Base-by-base conservation (phyloP, 1,140 invertebrate genomes). In the Drosophila nikananu region DNA sequence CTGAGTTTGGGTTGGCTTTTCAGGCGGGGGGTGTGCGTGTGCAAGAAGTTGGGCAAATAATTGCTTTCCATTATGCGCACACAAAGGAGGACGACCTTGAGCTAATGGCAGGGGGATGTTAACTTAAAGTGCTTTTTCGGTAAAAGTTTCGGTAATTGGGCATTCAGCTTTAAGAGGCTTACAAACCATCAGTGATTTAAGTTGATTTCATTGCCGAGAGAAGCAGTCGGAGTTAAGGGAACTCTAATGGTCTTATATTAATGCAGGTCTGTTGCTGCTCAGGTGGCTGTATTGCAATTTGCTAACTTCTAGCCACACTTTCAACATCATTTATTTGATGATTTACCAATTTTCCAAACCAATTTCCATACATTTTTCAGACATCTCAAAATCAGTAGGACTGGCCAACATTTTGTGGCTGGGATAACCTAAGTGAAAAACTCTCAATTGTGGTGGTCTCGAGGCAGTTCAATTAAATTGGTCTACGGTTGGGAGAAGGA, bases 61-160 rank as follows among this genome's bases (percentile, higher is more conserved):
- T 72, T 75, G 81, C 42, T 72, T 64, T 84, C 81, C 83, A 83
- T 84, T 83, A 80, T 44, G 54, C 21, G n/a, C 52, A 51, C 67
- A 73, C 70, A 72, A 73, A 73, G n/a, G 52, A 27, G 70, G 27
- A 13, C 44, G 70, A 72, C 67, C 67, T 61, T 73, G 52, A 60
- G 37, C 48, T 72, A 73, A 73, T 74, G 71, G 54, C 13, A n/a
- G 44, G 23, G 25, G 21, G 55, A 32, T 42, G 46, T 60, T 73
- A 74, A 42, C 68, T 74, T 73, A 73, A 74, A 61, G 68, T 52
- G 54, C 55, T 37, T 37, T 35, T 61, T 41, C 12, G 41, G 64
- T 64, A 67, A 67, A 67, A 67, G 64, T 67, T 65, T 65, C 59
- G 37, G 54, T 61, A 74, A 60, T 73, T 61, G 71, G 57, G 30